Percentiles rank a stretch among this genome's conserved stretches.
Conservation (phyloP, 2,888 invertebrate species). For the Drosophila neonasuta region DNA sequence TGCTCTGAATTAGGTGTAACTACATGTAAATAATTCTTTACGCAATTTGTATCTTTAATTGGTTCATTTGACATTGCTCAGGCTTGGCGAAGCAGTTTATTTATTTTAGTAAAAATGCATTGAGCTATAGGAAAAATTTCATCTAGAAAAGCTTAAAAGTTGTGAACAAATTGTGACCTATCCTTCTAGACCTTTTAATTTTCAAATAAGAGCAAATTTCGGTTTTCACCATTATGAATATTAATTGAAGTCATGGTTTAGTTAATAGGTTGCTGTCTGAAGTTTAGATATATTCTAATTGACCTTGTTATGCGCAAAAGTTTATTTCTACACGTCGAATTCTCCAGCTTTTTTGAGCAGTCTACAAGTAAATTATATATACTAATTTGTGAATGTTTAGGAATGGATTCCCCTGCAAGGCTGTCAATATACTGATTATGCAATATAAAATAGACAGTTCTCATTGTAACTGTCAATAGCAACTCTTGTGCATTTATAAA, state of each 20-base stretch:
- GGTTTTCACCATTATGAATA: constrained; percentile 5
- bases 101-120: too few relatives aligned
- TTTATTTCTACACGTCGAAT: constrained; percentile 6
- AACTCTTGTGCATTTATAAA: constrained; percentile 44
- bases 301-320: constrained; percentile 35
- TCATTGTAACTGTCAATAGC: constrained; percentile 51
- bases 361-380: background rate
- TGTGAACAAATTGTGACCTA: too few relatives aligned
- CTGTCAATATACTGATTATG: constrained; percentile 49
- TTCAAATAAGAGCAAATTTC: too few relatives aligned
- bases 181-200: too few relatives aligned
- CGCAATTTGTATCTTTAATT: too few relatives aligned
- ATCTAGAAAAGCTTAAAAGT: too few relatives aligned
- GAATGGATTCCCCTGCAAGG: constrained; percentile 14
- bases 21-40: too few relatives aligned
- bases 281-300: constrained; percentile 17
- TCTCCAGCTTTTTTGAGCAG: too few relatives aligned
- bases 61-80: too few relatives aligned
- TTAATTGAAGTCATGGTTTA: constrained; percentile 12
- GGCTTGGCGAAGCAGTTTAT: too few relatives aligned
- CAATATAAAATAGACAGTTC: constrained; percentile 48
- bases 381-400: constrained; percentile 42
- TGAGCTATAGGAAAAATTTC: too few relatives aligned
- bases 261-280: background rate
- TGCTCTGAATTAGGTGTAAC: too few relatives aligned